Evolutionary conservation across 2,888 invertebrate species (phyloP).

Genomic region (Luperina nickerlii): DNA sequence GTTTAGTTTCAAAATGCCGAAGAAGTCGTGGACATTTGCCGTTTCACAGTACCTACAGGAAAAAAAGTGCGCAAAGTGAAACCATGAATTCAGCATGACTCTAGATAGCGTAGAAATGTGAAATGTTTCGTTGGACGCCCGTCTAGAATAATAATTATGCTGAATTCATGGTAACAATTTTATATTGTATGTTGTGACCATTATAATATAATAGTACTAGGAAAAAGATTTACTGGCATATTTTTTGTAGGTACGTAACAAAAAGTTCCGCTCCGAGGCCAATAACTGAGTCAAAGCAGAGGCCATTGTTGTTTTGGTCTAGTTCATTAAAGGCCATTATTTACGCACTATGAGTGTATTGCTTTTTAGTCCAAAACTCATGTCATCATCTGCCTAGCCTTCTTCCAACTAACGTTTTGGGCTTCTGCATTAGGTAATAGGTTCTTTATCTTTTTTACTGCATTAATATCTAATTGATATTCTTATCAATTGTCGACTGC

Average conservation of each 20-base stretch:
- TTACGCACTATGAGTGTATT: background rate
- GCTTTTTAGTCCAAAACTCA: background rate
- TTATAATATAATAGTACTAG: background rate
- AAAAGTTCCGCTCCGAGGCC: slow-evolving; percentile 26
- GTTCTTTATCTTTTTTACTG: no score
- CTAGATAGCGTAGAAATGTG: no score
- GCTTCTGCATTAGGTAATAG: no score
- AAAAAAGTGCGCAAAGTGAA: no score
- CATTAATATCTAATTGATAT: background rate
- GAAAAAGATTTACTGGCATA: background rate
- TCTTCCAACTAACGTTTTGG: background rate
- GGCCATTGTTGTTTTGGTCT: slow-evolving; percentile 17
- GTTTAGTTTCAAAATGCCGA: background rate
- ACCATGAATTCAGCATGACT: no score
- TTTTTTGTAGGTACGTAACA: slow-evolving; percentile 29
- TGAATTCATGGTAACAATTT: background rate
- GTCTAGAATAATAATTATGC: background rate
- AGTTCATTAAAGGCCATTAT: slow-evolving; percentile 1
- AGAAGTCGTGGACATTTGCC: background rate
- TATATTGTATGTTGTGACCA: background rate
- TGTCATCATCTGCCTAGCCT: background rate
- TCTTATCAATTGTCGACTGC: background rate
- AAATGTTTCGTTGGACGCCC: no score
- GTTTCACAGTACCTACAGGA: background rate
- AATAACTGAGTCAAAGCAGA: slow-evolving; percentile 22